Evolutionary conservation across 2,888 invertebrate genomes (phyloP), one percentile per base, ranked within the genome.

Genomic region (Chloroclysta siterata): DNA sequence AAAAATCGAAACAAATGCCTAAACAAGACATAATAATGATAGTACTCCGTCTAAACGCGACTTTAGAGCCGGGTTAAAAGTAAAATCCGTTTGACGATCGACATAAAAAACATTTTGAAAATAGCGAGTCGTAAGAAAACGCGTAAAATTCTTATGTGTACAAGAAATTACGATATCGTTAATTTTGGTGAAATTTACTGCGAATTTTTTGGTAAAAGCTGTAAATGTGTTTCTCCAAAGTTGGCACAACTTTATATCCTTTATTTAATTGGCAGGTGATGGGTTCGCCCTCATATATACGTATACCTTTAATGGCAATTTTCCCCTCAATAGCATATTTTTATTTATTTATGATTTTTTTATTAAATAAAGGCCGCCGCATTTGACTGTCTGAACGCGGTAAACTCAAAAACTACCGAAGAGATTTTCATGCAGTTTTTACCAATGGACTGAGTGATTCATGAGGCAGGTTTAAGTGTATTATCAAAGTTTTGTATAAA

Each of bases 131-230:
- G 60, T 65, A 60, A 66, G 13, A 58, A 63, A 65, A 53, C 56
- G 17, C 50, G 60, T 70, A 66, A 70, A 66, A 66, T 44, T 36
- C 42, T 17, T 39, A 54, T 60, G 50, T 46, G 53, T 51, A 60
- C 47, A 14, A 42, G 13, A 53, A 53, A 57, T 57, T 57, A 65
- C 64, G 52, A 60, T 60, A 64, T 65, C 68, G 53, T 63, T 68
- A 63, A 66, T 60, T 63, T 63, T 55, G 53, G 36, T 39, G 15
- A 59, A 60, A 57, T 68, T 64, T 65, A 68, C 60, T 59, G 61
- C 53, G n/a, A 56, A 22, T 55, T 13, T 59, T 14, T 63, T 46
- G 54, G 58, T 54, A 58, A 59, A 60, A 55, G 47, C 39, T 54
- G 59, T 61, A 57, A 61, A 52, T 22, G 28, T 50, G 39, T 55